These are phyloP conservation scores for Artemisiospiza belli DNA, from an alignment of 2,113 vertebrate species.

Conservation along the genomic window DNA sequence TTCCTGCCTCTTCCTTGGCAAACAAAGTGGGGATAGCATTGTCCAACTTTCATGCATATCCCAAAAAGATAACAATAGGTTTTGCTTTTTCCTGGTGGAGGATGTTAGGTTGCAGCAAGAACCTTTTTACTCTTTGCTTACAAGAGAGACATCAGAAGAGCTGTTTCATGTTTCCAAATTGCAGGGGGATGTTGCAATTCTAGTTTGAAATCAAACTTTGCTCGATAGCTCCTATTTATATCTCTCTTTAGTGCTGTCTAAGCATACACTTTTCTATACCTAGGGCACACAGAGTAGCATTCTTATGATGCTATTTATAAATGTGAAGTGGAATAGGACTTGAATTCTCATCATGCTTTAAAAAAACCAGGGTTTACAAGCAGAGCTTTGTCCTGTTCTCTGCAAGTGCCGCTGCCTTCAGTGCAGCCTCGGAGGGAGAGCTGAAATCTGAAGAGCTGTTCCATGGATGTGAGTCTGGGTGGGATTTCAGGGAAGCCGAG, in stretches of 20 bases:
- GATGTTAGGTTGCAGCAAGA: not conserved
- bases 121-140: not conserved
- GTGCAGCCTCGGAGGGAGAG: not conserved
- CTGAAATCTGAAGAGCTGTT: not conserved
- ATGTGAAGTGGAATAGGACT: slow-evolving; percentile 33
- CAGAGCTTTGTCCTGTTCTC: not conserved
- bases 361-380: not conserved
- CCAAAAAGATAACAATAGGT: fast-evolving
- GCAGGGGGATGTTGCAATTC: not conserved
- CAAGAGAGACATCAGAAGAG: not conserved
- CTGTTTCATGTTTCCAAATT: not conserved
- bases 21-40: not conserved
- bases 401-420: not conserved
- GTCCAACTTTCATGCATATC: not conserved
- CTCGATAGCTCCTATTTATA: not conserved
- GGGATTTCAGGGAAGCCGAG: not conserved
- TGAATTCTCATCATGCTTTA: slow-evolving; percentile 33
- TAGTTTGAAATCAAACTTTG: not conserved
- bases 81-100: not conserved
- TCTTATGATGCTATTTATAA: not conserved
- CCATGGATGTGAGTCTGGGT: not conserved
- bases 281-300: not conserved
- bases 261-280: not conserved
- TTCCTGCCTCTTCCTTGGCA: slow-evolving; percentile 10
- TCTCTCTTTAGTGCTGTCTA: not conserved